Conservation (phyloP, 2,797 vertebrate genomes). For the Poeciliopsis presidionis region DNA sequence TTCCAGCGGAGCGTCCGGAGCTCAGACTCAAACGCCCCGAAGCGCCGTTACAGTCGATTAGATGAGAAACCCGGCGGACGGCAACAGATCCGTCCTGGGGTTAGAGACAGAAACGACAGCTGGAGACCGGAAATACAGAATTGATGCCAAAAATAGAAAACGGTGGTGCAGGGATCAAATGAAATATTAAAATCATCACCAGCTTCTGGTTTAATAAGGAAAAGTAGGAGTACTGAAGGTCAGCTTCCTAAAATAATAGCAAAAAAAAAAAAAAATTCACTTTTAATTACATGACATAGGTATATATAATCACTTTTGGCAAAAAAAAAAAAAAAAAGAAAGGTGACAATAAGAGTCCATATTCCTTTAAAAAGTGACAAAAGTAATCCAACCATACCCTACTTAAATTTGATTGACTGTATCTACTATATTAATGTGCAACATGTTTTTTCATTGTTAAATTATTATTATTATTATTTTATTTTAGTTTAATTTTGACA, state of each 20-base stretch:
- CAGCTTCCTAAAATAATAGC: no score
- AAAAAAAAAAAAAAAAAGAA: no score
- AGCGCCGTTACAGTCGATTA: slow-evolving; percentile 19
- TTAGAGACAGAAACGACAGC: background rate
- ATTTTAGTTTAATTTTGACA: no score
- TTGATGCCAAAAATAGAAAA: background rate
- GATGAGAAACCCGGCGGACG: slow-evolving; percentile 13
- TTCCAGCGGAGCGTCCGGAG: slow-evolving; percentile 40
- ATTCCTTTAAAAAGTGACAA: background rate
- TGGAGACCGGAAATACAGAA: background rate
- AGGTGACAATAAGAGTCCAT: background rate
- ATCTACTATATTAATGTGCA: background rate
- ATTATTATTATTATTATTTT: background rate
- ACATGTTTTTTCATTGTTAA: background rate
- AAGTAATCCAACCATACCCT: background rate
- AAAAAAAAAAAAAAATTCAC: no score
- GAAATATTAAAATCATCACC: background rate
- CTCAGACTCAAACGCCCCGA: slow-evolving; percentile 2
- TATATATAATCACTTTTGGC: no score
- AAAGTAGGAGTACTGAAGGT: background rate
- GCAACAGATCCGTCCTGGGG: background rate
- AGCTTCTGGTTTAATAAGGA: background rate
- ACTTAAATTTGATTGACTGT: no score
- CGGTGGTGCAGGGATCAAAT: background rate
- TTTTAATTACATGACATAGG: no score